A percentile compares a stretch with the other conserved stretches of the same genome.
phyloP scores from a whole-genome alignment of 1,140 invertebrate genomes.

The Ceratoteleas bidentatus region DNA sequence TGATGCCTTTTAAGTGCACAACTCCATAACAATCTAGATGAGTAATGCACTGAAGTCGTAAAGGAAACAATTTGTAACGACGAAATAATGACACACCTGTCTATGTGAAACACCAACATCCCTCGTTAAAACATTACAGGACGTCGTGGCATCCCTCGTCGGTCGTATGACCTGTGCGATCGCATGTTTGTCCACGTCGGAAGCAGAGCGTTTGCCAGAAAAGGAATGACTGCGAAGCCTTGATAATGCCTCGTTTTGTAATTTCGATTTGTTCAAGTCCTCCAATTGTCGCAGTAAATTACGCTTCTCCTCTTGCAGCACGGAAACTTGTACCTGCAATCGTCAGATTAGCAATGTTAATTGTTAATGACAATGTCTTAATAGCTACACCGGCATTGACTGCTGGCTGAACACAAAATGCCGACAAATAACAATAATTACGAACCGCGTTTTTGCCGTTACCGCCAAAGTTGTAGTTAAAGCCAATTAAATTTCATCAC shows the following conservation, averaged over 20 bases:
- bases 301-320: constrained; percentile 88
- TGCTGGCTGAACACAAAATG: too few relatives aligned
- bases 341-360: constrained; percentile 29
- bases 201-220: constrained; percentile 67
- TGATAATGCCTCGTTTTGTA: constrained; percentile 73
- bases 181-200: constrained; percentile 63
- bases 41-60: too few relatives aligned
- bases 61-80: too few relatives aligned
- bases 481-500: constrained; percentile 9
- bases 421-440: too few relatives aligned
- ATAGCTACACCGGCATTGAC: constrained; percentile 2
- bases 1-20: too few relatives aligned
- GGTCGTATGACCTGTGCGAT: constrained; percentile 65
- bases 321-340: constrained; percentile 85
- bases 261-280: constrained; percentile 67
- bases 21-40: too few relatives aligned
- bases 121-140: constrained; percentile 85
- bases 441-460: too few relatives aligned
- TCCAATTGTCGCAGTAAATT: constrained; percentile 84
- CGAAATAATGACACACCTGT: too few relatives aligned
- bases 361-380: constrained; percentile 14
- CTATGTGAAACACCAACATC: constrained; percentile 84
- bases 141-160: constrained; percentile 84
- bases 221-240: constrained; percentile 78
- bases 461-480: too few relatives aligned